Evolutionary conservation across 2,888 invertebrate species (phyloP).

Genomic region (Leucophora obtusa): DNA sequence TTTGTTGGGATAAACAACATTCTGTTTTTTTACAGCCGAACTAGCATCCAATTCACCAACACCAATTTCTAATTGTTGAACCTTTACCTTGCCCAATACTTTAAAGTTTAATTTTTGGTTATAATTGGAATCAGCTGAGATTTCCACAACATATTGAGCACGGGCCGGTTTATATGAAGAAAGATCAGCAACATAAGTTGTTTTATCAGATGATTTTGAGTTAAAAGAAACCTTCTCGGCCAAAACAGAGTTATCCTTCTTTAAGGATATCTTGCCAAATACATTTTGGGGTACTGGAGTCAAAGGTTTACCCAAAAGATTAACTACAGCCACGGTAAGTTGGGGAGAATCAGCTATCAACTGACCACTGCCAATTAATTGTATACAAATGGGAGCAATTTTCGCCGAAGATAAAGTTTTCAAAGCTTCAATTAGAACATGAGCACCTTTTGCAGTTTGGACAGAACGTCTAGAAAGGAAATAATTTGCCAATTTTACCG

Average conservation of each 20-base stretch:
- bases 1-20: slow-evolving; percentile 86
- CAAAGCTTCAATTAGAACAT: slow-evolving; percentile 88
- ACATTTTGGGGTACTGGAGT: slow-evolving; percentile 72
- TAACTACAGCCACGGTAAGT: slow-evolving; percentile 85
- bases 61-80: slow-evolving; percentile 90
- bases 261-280: slow-evolving; percentile 72
- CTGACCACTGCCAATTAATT: slow-evolving; percentile 87
- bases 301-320: slow-evolving; percentile 85
- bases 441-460: slow-evolving; percentile 90
- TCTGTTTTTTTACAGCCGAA: slow-evolving; percentile 87
- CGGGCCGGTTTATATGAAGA: slow-evolving; percentile 87
- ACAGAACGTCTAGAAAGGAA: slow-evolving; percentile 93
- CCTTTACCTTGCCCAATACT: slow-evolving; percentile 86
- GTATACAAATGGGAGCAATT: slow-evolving; percentile 90
- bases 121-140: slow-evolving; percentile 84
- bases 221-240: slow-evolving; percentile 80
- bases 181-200: slow-evolving; percentile 87
- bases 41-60: slow-evolving; percentile 94
- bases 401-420: slow-evolving; percentile 83
- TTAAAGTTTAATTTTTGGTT: slow-evolving; percentile 83
- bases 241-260: slow-evolving; percentile 83
- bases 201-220: slow-evolving; percentile 85
- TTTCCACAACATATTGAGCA: slow-evolving; percentile 90
- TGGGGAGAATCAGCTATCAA: slow-evolving; percentile 87
- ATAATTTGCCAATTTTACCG: slow-evolving; percentile 93